Evolutionary conservation across 2,888 invertebrate species (phyloP).

Genomic region (Zaprionus bogoriensis): DNA sequence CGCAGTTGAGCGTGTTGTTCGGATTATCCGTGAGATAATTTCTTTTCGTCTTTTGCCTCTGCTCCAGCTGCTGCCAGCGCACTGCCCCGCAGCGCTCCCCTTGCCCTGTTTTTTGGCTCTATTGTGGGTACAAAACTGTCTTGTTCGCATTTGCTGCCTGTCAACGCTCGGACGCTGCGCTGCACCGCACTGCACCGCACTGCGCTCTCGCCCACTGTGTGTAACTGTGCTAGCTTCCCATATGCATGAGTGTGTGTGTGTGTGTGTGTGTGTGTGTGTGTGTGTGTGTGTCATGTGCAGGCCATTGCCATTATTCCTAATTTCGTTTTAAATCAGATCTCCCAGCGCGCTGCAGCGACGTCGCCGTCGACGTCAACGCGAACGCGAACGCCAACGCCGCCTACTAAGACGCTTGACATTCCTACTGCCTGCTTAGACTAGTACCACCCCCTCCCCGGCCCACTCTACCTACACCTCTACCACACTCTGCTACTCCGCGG

Average conservation of each 20-base stretch:
- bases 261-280: conserved; percentile 35
- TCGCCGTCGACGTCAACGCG: conserved; percentile 20
- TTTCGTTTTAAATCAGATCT: conserved; percentile 80
- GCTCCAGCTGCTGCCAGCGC: conserved; percentile 2
- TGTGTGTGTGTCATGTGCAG: conserved; percentile 70
- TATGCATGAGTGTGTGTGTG: conserved; percentile 17
- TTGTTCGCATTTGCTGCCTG: conserved; percentile 75
- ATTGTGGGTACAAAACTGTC: conserved; percentile 64
- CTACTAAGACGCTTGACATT: conserved; percentile 57
- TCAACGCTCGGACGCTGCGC: conserved; percentile 60
- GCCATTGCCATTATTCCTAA: conserved; percentile 80
- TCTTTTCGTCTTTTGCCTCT: conserved; percentile 35
- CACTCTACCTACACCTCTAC: too few relatives aligned
- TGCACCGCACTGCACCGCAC: neutral
- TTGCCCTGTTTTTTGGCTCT: conserved; percentile 17
- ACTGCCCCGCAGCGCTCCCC: neutral
- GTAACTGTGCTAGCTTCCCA: conserved; percentile 42
- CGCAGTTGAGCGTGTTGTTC: conserved; percentile 66
- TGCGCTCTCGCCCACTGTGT: neutral
- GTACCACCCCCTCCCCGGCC: neutral
- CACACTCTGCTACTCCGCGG: neutral
- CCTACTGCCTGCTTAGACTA: conserved; percentile 31
- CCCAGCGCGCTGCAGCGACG: conserved; percentile 28
- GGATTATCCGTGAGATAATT: conserved; percentile 78
- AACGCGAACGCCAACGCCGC: conserved; percentile 51